Evolutionary conservation across 2,888 invertebrate species (phyloP), one percentile per base, ranked within the genome.

Genomic region (Fissipunctia ypsillon): DNA sequence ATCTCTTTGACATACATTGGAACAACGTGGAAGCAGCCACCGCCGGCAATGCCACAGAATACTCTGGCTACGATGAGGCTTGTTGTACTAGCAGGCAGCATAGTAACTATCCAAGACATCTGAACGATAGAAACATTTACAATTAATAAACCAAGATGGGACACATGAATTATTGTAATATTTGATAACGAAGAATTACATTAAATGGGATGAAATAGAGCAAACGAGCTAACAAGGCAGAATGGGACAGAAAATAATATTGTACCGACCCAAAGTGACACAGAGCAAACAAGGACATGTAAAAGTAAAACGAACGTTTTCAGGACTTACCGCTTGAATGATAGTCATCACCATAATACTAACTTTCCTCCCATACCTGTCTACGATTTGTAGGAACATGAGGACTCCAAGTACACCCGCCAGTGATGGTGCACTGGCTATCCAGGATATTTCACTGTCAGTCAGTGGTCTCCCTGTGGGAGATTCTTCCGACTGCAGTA

Each of bases 371-470:
- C 96, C 96, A 76, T 90, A 91, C 41, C 81, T 89, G 76, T 96
- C 95, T 0, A 94, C 93, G 7, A 94, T 59, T 66, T 90, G 88
- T 6, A 96, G 91, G 81, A 93, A 96, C 1, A 94, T 65, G 2
- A 95, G 88, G 12, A 94, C 94, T 0, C 94, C 94, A 22, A 92
- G 52, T 2, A 94, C 85, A 7, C 94, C 96, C 2, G 94, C 92
- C n/a, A 96, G 76, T 25, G 94, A 91, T 57, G 96, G 90, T 10
- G 93, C 71, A 16, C 96, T 95, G 14, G 94, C 96, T 7, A 96
- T 85, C 94, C 95, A 94, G 0, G 96, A 92, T n/a, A 95, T 86
- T 79, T 94, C 93, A 61, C 83, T 87, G 68, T 91, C 87, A 14
- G 92, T 91, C 75, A 96, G 78, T 0, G 94, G 90, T 52, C 78